Evolutionary conservation across 2,113 vertebrate genomes (phyloP), one percentile per base, ranked within the genome.

Genomic region (Tychaedon coryphoeus): DNA sequence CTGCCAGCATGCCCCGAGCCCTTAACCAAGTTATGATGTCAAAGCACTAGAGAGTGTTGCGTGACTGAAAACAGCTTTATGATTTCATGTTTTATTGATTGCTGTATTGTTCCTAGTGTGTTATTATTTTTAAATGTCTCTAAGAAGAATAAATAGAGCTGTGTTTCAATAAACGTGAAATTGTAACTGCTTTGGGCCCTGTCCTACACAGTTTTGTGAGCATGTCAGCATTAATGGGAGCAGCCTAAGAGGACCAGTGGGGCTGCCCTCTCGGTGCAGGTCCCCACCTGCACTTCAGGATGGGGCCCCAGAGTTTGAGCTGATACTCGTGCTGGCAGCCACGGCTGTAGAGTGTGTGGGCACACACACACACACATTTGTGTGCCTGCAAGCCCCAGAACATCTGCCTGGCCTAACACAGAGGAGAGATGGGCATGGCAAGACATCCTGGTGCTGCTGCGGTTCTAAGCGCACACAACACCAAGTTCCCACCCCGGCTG

Each of bases 401-500:
- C 1, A 4, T 13, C 62, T 73, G 71, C 54, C 67, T 48, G 2
- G 8, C 83, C 67, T n/a, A 18, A 40, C 0, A 1, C 38, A 33
- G 22, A 38, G 57, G 1, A 40, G 24, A 42, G 50, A 29, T 6
- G 25, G 71, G 48, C 62, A 28, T 0, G 14, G 62, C 1, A 3
- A 72, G 53, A 53, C 19, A 18, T 15, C 9, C 16, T 4, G 1
- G 9, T 5, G 48, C 48, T 29, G 66, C 65, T 24, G 51, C 0
- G 0, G 33, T 16, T 72, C 62, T 54, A 47, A 54, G 57, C 19
- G 6, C 66, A 51, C 23, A 5, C 16, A 38, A 11, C 4, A 16
- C 14, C 57, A 43, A 65, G n/a, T 3, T 36, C 65, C 28, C 23
- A n/a, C 18, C 12, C 14, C 0, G 0, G 24, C 36, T 79, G 7